A percentile compares a stretch with the other conserved stretches of the same genome.
Conservation (phyloP, 2,888 invertebrate species). For the Drosophila meridiana region DNA sequence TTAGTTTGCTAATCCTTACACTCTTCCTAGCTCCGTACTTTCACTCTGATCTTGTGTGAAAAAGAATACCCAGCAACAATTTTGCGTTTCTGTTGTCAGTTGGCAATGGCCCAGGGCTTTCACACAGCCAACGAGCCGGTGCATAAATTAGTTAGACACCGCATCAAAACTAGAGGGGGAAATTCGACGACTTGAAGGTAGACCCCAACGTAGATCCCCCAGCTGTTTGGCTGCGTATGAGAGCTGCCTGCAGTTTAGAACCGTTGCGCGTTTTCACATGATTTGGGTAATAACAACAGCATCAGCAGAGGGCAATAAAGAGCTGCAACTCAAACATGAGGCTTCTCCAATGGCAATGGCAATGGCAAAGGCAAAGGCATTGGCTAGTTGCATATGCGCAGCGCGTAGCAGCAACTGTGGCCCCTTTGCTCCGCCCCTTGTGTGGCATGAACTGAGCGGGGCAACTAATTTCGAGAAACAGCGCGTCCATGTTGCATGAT, state of each 20-base stretch:
- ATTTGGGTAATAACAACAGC: conserved; percentile 37
- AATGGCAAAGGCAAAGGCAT: not conserved
- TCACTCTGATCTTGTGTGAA: conserved; percentile 3
- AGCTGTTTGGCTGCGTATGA: conserved; percentile 9
- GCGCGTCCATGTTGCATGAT: conserved; percentile 68
- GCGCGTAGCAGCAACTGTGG: conserved; percentile 34
- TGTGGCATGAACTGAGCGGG: conserved; percentile 4
- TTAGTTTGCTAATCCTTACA: not conserved
- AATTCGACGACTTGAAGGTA: conserved; percentile 15
- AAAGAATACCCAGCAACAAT: not conserved
- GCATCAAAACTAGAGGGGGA: conserved; percentile 35
- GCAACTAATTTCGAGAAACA: conserved; percentile 59
- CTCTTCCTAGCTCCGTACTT: not conserved
- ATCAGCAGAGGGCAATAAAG: conserved; percentile 43
- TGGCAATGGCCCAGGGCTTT: conserved; percentile 26
- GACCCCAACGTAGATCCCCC: conserved; percentile 6
- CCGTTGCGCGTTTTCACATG: conserved; percentile 71
- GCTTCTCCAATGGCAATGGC: conserved; percentile 16
- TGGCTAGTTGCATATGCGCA: conserved; percentile 51
- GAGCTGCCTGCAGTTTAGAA: conserved; percentile 18
- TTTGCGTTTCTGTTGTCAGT: conserved; percentile 23
- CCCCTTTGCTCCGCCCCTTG: not conserved
- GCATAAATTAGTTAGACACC: conserved; percentile 58
- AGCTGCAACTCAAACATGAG: conserved; percentile 34
- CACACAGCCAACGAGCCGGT: conserved; percentile 25